Percentiles rank a stretch among this genome's conserved stretches.
phyloP scores from a whole-genome alignment of 1,140 invertebrate genomes.

The Ctenoplectra terminalis region DNA sequence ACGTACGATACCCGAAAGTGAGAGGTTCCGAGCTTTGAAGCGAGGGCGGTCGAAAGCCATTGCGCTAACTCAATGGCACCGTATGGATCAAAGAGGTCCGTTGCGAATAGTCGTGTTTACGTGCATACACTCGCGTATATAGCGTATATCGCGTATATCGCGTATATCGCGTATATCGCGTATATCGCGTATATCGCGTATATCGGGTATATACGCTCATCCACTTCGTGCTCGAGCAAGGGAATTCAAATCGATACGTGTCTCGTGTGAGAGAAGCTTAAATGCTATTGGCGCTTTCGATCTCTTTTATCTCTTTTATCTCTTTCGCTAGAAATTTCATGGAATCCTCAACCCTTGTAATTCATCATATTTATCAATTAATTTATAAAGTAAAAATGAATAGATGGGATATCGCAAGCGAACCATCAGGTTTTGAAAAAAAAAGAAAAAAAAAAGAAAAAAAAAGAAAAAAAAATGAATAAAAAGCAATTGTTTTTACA shows the following conservation, averaged over 20 bases:
- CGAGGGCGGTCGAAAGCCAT: constrained; percentile 53
- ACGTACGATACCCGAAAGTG: constrained; percentile 42
- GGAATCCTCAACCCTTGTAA: too few species aligned
- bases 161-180: too few species aligned
- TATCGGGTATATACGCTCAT: constrained; percentile 33
- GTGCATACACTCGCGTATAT: constrained; percentile 41
- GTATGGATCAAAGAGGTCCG: constrained; percentile 61
- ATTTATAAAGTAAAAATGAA: too few species aligned
- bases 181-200: too few species aligned
- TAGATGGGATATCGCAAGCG: too few species aligned
- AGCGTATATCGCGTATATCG: too few species aligned
- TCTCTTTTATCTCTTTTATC: background rate
- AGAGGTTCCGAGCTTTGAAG: constrained; percentile 56
- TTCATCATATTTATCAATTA: background rate
- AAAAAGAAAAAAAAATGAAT: too few species aligned
- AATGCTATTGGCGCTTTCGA: constrained; percentile 23
- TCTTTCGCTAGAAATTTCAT: too few species aligned
- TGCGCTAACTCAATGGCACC: constrained; percentile 51
- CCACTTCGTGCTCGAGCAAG: constrained; percentile 43
- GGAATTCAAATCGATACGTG: constrained; percentile 55
- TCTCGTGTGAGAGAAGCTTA: constrained; percentile 31
- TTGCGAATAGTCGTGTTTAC: constrained; percentile 52
- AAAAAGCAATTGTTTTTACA: too few species aligned
- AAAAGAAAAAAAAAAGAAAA: too few species aligned
- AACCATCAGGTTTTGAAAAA: too few species aligned